Conservation (phyloP, 2,113 vertebrate genomes). For the Amphiprion ocellaris region DNA sequence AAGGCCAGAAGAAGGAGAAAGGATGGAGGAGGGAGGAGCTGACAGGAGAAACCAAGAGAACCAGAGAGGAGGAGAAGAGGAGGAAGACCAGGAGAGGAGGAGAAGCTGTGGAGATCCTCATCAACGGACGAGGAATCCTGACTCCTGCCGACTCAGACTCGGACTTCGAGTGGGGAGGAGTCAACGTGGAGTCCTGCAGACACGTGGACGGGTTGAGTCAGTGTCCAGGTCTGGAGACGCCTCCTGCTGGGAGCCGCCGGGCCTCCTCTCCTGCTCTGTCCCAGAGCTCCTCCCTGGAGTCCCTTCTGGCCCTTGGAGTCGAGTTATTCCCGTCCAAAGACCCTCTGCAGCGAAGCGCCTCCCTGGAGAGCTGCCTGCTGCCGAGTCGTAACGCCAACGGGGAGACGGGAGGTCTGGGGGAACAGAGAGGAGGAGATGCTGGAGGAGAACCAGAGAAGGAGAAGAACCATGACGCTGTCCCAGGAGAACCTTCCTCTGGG, state of each 20-base stretch:
- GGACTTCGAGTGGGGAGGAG: slow-evolving; percentile 52
- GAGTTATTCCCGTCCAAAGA: slow-evolving; percentile 91
- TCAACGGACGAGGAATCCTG: slow-evolving; percentile 81
- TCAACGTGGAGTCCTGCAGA: slow-evolving; percentile 55
- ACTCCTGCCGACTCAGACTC: slow-evolving; percentile 81
- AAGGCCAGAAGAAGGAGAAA: slow-evolving; percentile 71
- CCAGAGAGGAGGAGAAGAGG: slow-evolving; percentile 75
- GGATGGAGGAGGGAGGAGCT: slow-evolving; percentile 52
- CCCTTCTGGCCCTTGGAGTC: slow-evolving; percentile 87
- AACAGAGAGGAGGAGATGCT: neutral
- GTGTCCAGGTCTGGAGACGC: slow-evolving; percentile 57
- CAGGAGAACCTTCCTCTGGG: slow-evolving; percentile 83
- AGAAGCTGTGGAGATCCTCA: slow-evolving; percentile 88
- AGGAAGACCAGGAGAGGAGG: slow-evolving; percentile 81
- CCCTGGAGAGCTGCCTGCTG: slow-evolving; percentile 92
- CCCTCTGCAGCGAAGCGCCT: slow-evolving; percentile 89
- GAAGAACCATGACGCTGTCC: slow-evolving; percentile 43
- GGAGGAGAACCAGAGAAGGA: slow-evolving; percentile 34
- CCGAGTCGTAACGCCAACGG: slow-evolving; percentile 88
- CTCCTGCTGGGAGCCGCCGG: neutral
- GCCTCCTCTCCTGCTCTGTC: slow-evolving; percentile 76
- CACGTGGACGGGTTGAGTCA: too few species aligned
- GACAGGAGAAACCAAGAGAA: slow-evolving; percentile 61
- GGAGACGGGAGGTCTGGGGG: slow-evolving; percentile 79
- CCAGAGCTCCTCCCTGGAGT: slow-evolving; percentile 92